phyloP scores from a whole-genome alignment of 2,888 invertebrate genomes.

The Diloba caeruleocephala region DNA sequence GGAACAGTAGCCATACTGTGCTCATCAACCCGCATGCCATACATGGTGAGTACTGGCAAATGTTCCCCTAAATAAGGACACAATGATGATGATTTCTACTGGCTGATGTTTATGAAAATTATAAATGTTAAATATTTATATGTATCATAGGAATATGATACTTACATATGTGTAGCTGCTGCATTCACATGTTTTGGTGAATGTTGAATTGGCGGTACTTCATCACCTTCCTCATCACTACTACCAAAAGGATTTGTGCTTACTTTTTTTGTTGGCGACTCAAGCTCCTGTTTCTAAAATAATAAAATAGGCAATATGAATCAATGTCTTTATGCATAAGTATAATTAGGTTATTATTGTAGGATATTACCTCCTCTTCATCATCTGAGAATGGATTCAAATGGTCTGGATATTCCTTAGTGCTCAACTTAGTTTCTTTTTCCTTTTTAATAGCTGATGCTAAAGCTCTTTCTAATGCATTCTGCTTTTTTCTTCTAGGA shows the following conservation, averaged over 20 bases:
- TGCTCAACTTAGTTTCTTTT: constrained; percentile 41
- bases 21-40: too few relatives aligned
- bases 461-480: constrained; percentile 60
- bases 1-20: too few relatives aligned
- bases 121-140: background rate
- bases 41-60: too few relatives aligned
- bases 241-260: constrained; percentile 92
- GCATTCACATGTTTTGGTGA: constrained; percentile 61
- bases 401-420: constrained; percentile 91
- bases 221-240: constrained; percentile 90
- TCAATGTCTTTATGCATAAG: background rate
- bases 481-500: constrained; percentile 80
- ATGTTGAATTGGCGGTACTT: constrained; percentile 72
- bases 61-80: too few relatives aligned
- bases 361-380: constrained; percentile 70
- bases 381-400: constrained; percentile 96
- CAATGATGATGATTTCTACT: too few relatives aligned
- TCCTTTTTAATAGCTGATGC: constrained; percentile 49
- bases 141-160: constrained; percentile 26
- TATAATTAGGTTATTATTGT: background rate
- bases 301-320: background rate
- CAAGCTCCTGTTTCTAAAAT: constrained; percentile 69
- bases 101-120: too few relatives aligned
- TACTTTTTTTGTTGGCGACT: constrained; percentile 66
- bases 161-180: constrained; percentile 72